Base-by-base conservation (phyloP, 2,113 vertebrate species). In the Haemorhous mexicanus region DNA sequence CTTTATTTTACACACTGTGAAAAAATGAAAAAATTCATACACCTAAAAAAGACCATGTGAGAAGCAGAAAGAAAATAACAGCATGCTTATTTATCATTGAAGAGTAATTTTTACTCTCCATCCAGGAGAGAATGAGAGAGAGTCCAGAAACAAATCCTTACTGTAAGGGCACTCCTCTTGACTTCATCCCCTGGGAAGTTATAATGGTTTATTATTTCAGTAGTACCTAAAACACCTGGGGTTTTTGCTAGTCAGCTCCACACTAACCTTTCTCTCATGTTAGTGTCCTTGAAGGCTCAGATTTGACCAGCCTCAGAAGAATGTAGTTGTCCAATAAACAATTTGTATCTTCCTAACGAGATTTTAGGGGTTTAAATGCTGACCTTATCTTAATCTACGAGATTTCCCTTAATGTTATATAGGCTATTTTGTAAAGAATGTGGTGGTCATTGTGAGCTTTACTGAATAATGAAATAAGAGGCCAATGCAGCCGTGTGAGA, bases 391-490 rank as follows among this genome's bases (percentile, higher is more conserved):
- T 78, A 35, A 84, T 52, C 37, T 53, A 1, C 1, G 5, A 62
- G 15, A 20, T 78, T 93, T 95, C 90, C 84, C 74, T 35, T 75
- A 53, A 39, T 61, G 16, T 86, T 89, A 72, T 28, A 52, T 77
- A 72, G 37, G 44, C 8, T 66, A 6, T 89, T 93, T 94, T 86
- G 32, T 81, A 61, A 93, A 82, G 56, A 87, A 79, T 64, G 37
- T 72, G 30, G 32, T 81, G 95, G 96, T 76, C 96, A 97, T 79
- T 84, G 46, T n/a, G 66, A 87, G 76, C 70, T 92, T 94, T 94
- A 88, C 66, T 75, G 86, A 96, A 92, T 96, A 94, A 94, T 89
- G 83, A 96, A 97, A 91, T 94, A 93, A 90, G 66, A 97, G 88
- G 66, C 83, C 89, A 82, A 72, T 82, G 86, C 73, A 92, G 86